A percentile compares a stretch with the other conserved stretches of the same genome.
These are phyloP conservation scores for Scaeva pyrastri DNA, from an alignment of 2,888 invertebrate genomes.

Conservation along the genomic window DNA sequence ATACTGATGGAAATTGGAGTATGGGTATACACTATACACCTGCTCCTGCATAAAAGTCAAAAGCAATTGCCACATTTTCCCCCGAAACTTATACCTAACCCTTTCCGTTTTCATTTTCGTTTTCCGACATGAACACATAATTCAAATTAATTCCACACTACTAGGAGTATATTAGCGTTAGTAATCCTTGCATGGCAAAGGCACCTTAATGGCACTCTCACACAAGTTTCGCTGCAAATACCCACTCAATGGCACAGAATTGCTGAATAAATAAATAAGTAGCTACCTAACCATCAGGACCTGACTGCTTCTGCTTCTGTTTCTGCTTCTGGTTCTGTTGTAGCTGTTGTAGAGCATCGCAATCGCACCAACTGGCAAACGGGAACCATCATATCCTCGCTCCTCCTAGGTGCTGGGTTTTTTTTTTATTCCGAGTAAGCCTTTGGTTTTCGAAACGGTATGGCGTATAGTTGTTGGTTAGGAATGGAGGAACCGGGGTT, in stretches of 20 bases:
- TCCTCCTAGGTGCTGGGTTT: constrained; percentile 4
- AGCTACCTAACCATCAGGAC: constrained; percentile 32
- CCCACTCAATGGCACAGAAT: constrained; percentile 71
- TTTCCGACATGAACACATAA: constrained; percentile 62
- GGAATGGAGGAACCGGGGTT: background rate
- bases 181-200: constrained; percentile 66
- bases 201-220: constrained; percentile 72
- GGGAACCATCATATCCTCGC: background rate
- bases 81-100: constrained; percentile 33
- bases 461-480: background rate
- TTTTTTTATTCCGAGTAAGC: constrained; percentile 16
- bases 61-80: constrained; percentile 38
- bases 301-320: background rate
- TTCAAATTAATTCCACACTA: constrained; percentile 73
- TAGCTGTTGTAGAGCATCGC: no score
- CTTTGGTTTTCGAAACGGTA: constrained; percentile 48
- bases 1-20: no score
- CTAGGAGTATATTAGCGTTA: constrained; percentile 71
- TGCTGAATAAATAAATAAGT: constrained; percentile 75
- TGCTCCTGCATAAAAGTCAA: constrained; percentile 21
- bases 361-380: no score
- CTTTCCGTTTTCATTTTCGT: background rate
- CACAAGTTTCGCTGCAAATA: constrained; percentile 70
- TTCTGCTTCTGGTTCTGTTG: background rate
- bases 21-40: background rate